phyloP scores from a whole-genome alignment of 2,797 vertebrate genomes.

The Parauchenoglanis ngamensis region DNA sequence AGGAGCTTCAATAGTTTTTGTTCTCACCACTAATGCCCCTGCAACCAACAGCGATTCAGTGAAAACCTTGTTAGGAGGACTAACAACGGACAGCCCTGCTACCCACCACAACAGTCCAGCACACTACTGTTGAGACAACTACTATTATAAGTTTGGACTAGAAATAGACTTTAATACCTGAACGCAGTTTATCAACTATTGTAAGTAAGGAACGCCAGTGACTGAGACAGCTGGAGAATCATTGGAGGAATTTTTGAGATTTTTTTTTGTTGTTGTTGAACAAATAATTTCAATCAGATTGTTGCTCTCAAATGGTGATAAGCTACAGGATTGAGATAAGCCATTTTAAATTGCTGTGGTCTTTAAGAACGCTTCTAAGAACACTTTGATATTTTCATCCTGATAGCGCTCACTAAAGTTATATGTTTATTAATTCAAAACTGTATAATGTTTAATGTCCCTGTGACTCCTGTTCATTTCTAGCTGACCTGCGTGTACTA shows the following conservation, averaged over 20 bases:
- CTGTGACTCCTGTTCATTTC: background rate
- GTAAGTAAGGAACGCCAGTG: conserved; percentile 68
- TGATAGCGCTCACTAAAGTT: background rate
- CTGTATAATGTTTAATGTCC: background rate
- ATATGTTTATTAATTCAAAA: background rate
- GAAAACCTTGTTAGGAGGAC: conserved; percentile 67
- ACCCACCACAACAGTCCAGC: conserved; percentile 57
- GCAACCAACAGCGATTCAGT: background rate
- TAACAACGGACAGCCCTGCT: conserved; percentile 66
- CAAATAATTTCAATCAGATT: background rate
- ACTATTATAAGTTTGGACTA: conserved; percentile 74
- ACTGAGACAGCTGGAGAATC: background rate
- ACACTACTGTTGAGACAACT: conserved; percentile 65
- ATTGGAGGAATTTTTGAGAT: background rate
- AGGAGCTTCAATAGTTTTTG: background rate
- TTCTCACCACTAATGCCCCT: conserved; percentile 1
- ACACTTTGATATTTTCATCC: background rate
- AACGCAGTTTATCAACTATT: conserved; percentile 64
- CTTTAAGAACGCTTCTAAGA: background rate
- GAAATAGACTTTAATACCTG: conserved; percentile 56
- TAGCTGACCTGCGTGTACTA: background rate
- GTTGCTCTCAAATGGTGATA: background rate
- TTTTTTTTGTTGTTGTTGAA: background rate
- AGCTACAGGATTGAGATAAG: background rate
- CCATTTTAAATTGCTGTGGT: background rate